These are phyloP conservation scores for Oligia fasciuncula DNA, from an alignment of 2,888 invertebrate species.

Conservation along the genomic window DNA sequence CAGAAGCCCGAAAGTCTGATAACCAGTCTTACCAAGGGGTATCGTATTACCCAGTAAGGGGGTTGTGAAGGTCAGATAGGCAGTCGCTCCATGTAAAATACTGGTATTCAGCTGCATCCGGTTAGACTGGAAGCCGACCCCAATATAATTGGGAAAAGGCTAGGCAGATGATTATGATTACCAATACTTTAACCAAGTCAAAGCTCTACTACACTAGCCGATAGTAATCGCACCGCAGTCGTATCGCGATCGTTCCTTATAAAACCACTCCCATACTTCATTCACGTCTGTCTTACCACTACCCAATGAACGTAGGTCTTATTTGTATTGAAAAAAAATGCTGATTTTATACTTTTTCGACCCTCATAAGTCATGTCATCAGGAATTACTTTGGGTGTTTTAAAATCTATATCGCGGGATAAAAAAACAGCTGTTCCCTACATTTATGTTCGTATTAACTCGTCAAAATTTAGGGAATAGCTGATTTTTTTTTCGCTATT, in stretches of 20 bases:
- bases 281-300: conserved; percentile 72
- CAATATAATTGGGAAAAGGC: too few relatives aligned
- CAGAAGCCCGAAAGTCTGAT: too few relatives aligned
- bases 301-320: conserved; percentile 57
- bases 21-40: too few relatives aligned
- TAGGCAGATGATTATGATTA: not conserved
- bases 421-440: too few relatives aligned
- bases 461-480: too few relatives aligned
- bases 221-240: conserved; percentile 4
- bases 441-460: too few relatives aligned
- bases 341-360: conserved; percentile 55
- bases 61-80: too few relatives aligned
- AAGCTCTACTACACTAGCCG: not conserved
- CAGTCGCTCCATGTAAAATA: too few relatives aligned
- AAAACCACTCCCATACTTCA: conserved; percentile 69
- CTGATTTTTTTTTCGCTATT: too few relatives aligned
- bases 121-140: too few relatives aligned
- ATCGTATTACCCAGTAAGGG: too few relatives aligned
- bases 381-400: not conserved
- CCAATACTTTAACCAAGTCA: not conserved
- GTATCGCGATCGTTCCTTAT: conserved; percentile 51
- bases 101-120: too few relatives aligned
- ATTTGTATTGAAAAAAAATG: conserved; percentile 56
- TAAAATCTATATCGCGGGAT: not conserved
- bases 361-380: conserved; percentile 58